Base-by-base conservation (phyloP, 2,113 vertebrate genomes). In the Atrichornis clamosus region DNA sequence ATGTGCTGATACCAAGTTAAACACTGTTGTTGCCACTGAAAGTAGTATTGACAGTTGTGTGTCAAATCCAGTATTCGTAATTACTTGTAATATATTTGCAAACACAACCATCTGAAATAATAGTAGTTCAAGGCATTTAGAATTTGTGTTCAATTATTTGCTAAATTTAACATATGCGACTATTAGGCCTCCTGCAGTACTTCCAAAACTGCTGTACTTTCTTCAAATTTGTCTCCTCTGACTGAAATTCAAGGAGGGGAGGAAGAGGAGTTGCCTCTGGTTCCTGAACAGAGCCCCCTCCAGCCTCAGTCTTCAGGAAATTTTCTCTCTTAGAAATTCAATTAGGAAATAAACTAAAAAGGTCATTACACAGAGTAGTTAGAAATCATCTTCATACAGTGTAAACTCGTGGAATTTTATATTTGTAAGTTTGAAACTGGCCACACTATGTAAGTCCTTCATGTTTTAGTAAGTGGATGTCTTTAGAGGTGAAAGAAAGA, bases 401-500 rank as follows among this genome's bases (percentile, higher is more conserved):
- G 1, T 55, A 17, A 37, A 17, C 11, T 50, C 30, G 3, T 11
- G 30, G 15, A 50, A 64, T 10, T 30, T 72, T 15, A 2, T 50
- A 7, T 72, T 21, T 68, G 15, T 59, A 18, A 28, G 16, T 68
- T 47, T 59, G 41, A 56, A 84, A n/a, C 37, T 27, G 37, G 33
- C 53, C 30, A 26, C 10, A 7, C 32, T 16, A 1, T 0, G 0
- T 0, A 42, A 76, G 15, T 16, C 10, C 3, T 73, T 50, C 35
- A 16, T 0, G 0, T 78, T 79, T 84, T 22, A 21, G 11, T 13
- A 10, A 52, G n/a, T 11, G 19, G 4, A 1, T 68, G 2, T 32
- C 16, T 58, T 59, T 13, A 55, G 18, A 63, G 20, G 6, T 19
- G 22, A 62, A 62, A 35, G 37, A 6, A 41, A 27, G 37, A 35